Evolutionary conservation across 1,140 invertebrate species (phyloP), one percentile per base, ranked within the genome.

Genomic region (Nasonia longicornis): DNA sequence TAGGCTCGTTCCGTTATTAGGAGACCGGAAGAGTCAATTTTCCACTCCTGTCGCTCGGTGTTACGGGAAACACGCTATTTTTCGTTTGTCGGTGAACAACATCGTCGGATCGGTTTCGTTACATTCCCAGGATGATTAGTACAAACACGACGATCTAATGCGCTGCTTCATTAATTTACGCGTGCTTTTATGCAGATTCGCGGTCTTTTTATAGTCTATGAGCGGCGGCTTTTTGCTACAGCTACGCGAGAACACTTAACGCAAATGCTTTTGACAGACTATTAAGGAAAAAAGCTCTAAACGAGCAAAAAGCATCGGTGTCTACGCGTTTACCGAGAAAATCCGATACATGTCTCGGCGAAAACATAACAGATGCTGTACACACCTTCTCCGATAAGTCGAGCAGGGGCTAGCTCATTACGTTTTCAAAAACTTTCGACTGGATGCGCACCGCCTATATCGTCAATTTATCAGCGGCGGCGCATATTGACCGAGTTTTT

Each of bases 11-110:
- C 22, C 45, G 42, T 52, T 70, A 78, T 78, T 70, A 71, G 29
- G 20, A 14, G 38, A 67, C 66, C 64, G 66, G 76, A 77, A 77
- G 10, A 69, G 14, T 77, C 26, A 14, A 69, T 77, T 77, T 77
- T 69, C 76, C 45, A 29, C 66, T 67, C 10, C 10, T 16, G n/a
- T 67, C n/a, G 63, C 11, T 7, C 6, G 20, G 16, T 63, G 31
- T 75, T 75, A 38, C 29, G 26, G 16, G 7, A 63, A n/a, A 35
- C 4, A 35, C 8, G n/a, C 52, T 29, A 16, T 20, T 35, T 20
- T 63, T 20, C 16, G 48, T 52, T 52, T 52, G 12, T 52, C 0
- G 48, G 3, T 1, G 14, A 42, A 10, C 3, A 20, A 26, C 26
- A 26, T 1, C 26, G 26, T 52, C 12, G 12, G 48, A 52, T 20